phyloP scores from a whole-genome alignment of 2,888 invertebrate species.

The Ectemnius continuus region DNA sequence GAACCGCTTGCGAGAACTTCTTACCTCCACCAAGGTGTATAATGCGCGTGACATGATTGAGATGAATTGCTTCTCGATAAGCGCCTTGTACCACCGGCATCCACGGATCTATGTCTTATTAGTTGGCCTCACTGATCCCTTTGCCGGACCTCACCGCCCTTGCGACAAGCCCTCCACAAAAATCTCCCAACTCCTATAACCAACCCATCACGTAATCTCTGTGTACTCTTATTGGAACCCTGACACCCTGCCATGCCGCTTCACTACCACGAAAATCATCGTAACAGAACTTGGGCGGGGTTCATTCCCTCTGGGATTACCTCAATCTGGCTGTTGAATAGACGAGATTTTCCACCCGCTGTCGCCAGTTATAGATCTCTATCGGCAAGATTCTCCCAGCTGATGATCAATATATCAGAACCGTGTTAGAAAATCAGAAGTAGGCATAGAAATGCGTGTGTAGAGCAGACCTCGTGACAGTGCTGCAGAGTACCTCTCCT shows the following conservation, averaged over 20 bases:
- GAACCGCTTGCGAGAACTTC: slow-evolving; percentile 8
- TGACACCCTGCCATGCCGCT: too few species aligned
- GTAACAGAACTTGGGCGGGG: too few species aligned
- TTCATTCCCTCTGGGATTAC: too few species aligned
- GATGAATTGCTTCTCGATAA: slow-evolving; percentile 49
- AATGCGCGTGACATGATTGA: slow-evolving; percentile 42
- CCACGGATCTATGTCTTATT: neutral
- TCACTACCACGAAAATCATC: too few species aligned
- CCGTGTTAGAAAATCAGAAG: too few species aligned
- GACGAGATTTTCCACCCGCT: neutral
- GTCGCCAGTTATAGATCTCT: neutral
- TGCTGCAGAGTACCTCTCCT: too few species aligned
- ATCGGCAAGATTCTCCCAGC: neutral
- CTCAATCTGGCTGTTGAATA: too few species aligned
- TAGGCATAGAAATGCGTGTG: too few species aligned
- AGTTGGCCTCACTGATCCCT: neutral
- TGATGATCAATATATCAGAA: slow-evolving; percentile 8
- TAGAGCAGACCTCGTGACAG: too few species aligned
- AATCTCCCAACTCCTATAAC: too few species aligned
- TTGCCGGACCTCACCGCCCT: neutral
- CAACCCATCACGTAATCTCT: too few species aligned
- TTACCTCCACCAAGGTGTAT: slow-evolving; percentile 20
- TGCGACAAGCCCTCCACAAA: neutral
- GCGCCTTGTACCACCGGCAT: slow-evolving; percentile 15
- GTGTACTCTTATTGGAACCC: too few species aligned